Base-by-base conservation (phyloP, 2,888 invertebrate genomes). In the Epistrophe grossulariae region DNA sequence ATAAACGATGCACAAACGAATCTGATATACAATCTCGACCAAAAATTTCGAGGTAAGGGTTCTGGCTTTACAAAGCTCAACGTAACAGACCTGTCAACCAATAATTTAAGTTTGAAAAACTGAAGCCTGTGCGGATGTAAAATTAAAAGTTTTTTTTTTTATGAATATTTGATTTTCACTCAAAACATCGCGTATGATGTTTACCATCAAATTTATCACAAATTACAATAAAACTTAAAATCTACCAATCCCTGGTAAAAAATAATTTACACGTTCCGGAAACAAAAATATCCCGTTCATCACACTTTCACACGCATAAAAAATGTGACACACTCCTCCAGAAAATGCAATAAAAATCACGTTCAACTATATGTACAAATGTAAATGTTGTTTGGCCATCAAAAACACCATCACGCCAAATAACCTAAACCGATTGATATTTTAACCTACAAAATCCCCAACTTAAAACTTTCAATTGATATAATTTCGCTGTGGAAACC, bases 401-500 rank as follows among this genome's bases (percentile, higher is more conserved):
- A 11, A 52, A 55, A n/a, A 4, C 17, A 28, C 40, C 19, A 59
- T 6, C 59, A 17, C n/a, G n/a, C n/a, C n/a, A n/a, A n/a, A n/a
- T n/a, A n/a, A n/a, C 48, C 55, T 76, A 71, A 74, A 80, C 60
- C 80, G n/a, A 24, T 52, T 43, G 13, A 40, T 24, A 72, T 48
- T 64, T 62, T 31, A 64, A 82, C 81, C 60, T 60, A 70, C 50
- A 43, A 68, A 77, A 71, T 24, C 35, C 19, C 68, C 40, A 17
- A 71, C 55, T 76, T 70, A 57, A 71, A 59, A 64, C 7, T 6
- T 0, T 45, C 17, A 64, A 43, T 28, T 28, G 71, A 81, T 76
- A 77, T 77, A 77, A 78, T 68, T 38, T 40, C 40, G 24, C 55
- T 66, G 10, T 50, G 48, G 38, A 66, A 80, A 57, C 73, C 80